Conservation (phyloP, 2,888 invertebrate species). For the Unio delphinus region DNA sequence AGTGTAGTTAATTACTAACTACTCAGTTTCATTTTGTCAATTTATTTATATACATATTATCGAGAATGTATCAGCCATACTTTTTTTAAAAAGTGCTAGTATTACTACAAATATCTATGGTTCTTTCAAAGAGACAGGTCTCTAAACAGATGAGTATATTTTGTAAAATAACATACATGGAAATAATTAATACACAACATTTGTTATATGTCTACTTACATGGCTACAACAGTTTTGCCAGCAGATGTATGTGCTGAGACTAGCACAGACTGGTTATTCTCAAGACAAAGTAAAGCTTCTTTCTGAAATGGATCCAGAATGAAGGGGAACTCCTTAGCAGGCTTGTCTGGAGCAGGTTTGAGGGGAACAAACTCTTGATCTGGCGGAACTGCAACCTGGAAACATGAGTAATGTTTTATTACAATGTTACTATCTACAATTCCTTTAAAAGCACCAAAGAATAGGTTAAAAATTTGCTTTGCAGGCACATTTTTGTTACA, state of each 20-base stretch:
- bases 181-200: no score
- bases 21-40: no score
- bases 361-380: constrained; percentile 84
- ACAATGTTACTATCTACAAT: background rate
- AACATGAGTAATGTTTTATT: constrained; percentile 2
- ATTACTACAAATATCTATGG: no score
- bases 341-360: constrained; percentile 71
- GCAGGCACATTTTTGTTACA: no score
- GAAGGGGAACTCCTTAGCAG: constrained; percentile 94
- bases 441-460: background rate
- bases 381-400: constrained; percentile 85
- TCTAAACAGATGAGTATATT: no score
- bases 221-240: constrained; percentile 97
- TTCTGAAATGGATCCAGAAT: constrained; percentile 98
- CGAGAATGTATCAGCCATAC: no score
- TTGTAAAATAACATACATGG: no score
- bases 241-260: constrained; percentile 99
- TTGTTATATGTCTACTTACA: constrained; percentile 78
- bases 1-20: no score
- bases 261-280: constrained; percentile 97
- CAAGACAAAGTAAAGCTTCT: constrained; percentile 95
- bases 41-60: no score
- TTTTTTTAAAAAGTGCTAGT: no score
- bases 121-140: no score
- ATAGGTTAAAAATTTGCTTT: no score